Base-by-base conservation (phyloP, 2,888 invertebrate genomes). In the Phaedon cochleariae region DNA sequence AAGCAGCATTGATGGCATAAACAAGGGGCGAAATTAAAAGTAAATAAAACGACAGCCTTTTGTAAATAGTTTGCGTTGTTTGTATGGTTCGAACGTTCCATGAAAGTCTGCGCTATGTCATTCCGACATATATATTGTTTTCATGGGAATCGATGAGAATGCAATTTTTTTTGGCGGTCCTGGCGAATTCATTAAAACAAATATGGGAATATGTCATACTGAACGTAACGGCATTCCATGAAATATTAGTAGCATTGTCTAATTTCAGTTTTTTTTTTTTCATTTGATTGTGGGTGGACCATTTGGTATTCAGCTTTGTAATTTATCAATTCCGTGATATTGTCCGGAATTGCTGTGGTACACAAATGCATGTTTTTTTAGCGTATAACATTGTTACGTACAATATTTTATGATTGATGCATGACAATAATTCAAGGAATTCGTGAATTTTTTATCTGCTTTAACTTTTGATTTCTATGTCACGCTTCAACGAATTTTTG, bases 31-130 rank as follows among this genome's bases (percentile, higher is more conserved):
- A 57, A 58, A 65, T 65, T 61, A 37, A 65, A 65, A 46, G 61
- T 61, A 61, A 65, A 65, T 48, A 65, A 65, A 57, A 61, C 26
- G 57, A 45, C 53, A 22, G 61, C 53, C 63, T 65, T 65, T 58
- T 45, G 61, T 65, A 21, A 65, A 65, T 34, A 54, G 21, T 55
- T 48, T 45, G 15, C 64, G 20, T 26, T 52, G 61, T 51, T 52
- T 52, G 21, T 41, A 15, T 55, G n/a, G 15, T 41, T 6, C 22
- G 15, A 17, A 6, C 41, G 41, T 17, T 55, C 4, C 9, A 55
- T 55, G 37, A 10, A 55, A 55, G 18, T 55, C 21, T 21, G 41
- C 31, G 31, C 20, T 17, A 31, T 53, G 17, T 53, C 18, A 53
- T 26, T 26, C 26, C 7, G 26, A 7, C 26, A 7, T 26, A 26